Conservation (phyloP, 1,140 invertebrate genomes). For the Philaenus spumarius region DNA sequence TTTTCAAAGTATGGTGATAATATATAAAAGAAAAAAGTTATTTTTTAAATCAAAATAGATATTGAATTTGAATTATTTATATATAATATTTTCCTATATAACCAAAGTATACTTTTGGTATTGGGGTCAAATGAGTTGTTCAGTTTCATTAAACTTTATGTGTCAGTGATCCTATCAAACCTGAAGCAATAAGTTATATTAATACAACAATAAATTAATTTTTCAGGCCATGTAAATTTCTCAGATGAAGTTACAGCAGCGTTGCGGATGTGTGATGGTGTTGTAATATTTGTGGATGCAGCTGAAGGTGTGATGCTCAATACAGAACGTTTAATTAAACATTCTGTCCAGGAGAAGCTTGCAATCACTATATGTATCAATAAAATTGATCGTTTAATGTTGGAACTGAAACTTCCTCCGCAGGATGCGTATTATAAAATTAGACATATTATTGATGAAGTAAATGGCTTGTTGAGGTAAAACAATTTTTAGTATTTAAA, state of each 20-base stretch:
- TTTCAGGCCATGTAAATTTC: slow-evolving; percentile 91
- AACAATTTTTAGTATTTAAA: no score
- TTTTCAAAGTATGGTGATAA: no score
- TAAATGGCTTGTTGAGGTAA: slow-evolving; percentile 85
- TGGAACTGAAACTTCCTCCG: slow-evolving; percentile 96
- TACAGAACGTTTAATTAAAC: slow-evolving; percentile 92
- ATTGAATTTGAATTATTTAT: no score
- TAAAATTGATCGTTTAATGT: slow-evolving; percentile 92
- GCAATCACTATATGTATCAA: slow-evolving; percentile 97
- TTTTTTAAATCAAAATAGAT: no score
- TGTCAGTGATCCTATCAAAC: no score
- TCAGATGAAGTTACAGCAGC: slow-evolving; percentile 98
- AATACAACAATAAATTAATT: no score
- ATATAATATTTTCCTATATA: no score
- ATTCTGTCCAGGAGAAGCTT: slow-evolving; percentile 90
- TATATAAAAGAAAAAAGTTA: no score
- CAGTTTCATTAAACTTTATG: no score
- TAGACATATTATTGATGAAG: slow-evolving; percentile 95
- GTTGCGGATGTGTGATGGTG: slow-evolving; percentile 92
- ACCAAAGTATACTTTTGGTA: no score
- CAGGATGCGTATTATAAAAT: slow-evolving; percentile 98
- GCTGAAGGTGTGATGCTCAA: slow-evolving; percentile 99
- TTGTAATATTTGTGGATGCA: slow-evolving; percentile 96
- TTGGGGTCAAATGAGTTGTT: no score
- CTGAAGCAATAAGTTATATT: no score